Base-by-base conservation (phyloP, 2,888 invertebrate species). In the Escarpia spicata region DNA sequence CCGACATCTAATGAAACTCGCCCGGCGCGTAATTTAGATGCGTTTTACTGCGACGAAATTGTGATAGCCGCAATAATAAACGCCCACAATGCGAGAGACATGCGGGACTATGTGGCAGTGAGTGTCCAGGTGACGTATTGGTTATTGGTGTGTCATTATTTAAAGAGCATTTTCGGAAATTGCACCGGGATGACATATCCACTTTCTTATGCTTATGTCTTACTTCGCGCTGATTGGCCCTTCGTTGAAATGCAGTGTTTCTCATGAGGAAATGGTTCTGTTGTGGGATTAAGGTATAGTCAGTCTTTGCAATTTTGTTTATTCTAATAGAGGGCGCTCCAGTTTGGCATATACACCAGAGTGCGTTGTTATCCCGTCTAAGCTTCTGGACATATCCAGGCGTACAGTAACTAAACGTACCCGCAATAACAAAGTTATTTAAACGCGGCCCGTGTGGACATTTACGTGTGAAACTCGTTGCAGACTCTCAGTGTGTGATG, bases 1-100 rank as follows among this genome's bases (percentile, higher is more conserved):
- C 75, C 26, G 75, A 75, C 75, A 26, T n/a, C 75, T 75, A 75
- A 75, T 75, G 75, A 75, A 75, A 75, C 75, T 15, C 75, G 75
- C 75, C 52, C 75, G 75, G 75, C 75, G 75, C 75, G 75, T 75
- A 26, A 75, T 75, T 75, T 75, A 75, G 75, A 75, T 26, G 75
- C 75, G 75, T 75, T 75, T 75, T 75, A 75, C 75, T 75, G 75
- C 75, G 75, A 75, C 19, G 75, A 75, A 75, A 75, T 75, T 75
- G 75, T 75, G 26, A 75, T 75, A 75, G 75, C n/a, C 75, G 75
- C 19, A 26, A 75, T 75, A 75, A 75, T 75, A 75, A 75, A 75
- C 75, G 75, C 19, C 75, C 75, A 75, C 75, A 75, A 75, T 75
- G 26, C 26, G n/a, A 26, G 75, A 75, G 26, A 75, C 19, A 26